Evolutionary conservation across 2,797 vertebrate species (phyloP).

Genomic region (Rhinatrema bivittatum): DNA sequence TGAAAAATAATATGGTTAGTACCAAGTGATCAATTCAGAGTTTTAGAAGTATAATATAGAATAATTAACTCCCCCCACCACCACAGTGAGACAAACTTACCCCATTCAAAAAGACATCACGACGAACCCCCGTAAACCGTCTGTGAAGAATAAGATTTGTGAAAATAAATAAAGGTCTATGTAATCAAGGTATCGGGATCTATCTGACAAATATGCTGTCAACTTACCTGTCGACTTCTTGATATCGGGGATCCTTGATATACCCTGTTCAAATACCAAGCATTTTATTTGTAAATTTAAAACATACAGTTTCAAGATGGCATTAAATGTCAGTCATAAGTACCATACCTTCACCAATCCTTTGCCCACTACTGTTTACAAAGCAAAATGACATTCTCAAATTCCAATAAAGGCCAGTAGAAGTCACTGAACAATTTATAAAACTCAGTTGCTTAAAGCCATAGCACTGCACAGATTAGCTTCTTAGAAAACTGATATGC

Average conservation of each 20-base stretch:
- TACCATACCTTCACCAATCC: too few species aligned
- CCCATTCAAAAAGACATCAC: conserved; percentile 96
- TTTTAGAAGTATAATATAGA: conserved; percentile 9
- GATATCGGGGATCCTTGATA: conserved; percentile 91
- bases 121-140: conserved; percentile 86
- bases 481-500: too few species aligned
- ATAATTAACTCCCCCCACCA: conserved; percentile 1
- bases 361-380: too few species aligned
- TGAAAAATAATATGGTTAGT: conserved; percentile 36
- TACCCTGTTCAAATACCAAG: conserved; percentile 81
- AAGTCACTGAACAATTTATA: too few species aligned
- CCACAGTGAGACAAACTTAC: conserved; percentile 64
- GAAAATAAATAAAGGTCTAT: conserved; percentile 56
- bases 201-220: conserved; percentile 41
- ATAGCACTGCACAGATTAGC: too few species aligned
- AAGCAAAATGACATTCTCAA: too few species aligned
- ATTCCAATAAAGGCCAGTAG: too few species aligned
- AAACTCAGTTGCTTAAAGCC: too few species aligned
- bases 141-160: conserved; percentile 69
- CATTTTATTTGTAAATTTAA: conserved; percentile 53
- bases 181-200: conserved; percentile 32
- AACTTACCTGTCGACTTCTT: conserved; percentile 90
- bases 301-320: conserved; percentile 15
- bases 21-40: conserved; percentile 5
- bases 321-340: too few species aligned